Percentiles rank a stretch among this genome's conserved stretches.
These are phyloP conservation scores for Synanthedon andrenaeformis DNA, from an alignment of 2,888 invertebrate genomes.

Conservation along the genomic window DNA sequence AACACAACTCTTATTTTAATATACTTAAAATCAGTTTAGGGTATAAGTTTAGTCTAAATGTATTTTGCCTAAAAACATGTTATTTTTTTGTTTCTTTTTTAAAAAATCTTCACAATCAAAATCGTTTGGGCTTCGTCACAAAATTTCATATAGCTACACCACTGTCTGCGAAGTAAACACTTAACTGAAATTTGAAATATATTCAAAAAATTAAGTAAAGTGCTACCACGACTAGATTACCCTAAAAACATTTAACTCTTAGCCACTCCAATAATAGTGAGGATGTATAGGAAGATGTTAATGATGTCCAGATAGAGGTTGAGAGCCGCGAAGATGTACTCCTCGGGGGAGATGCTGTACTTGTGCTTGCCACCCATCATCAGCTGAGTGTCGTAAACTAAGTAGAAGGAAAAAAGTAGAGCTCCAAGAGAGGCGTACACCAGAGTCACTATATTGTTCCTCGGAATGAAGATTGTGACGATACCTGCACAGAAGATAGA, in stretches of 20 bases:
- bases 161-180: too few relatives aligned
- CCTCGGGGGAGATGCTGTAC: slow-evolving; percentile 90
- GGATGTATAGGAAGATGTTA: slow-evolving; percentile 90
- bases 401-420: slow-evolving; percentile 87
- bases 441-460: slow-evolving; percentile 72
- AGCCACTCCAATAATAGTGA: slow-evolving; percentile 76
- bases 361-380: slow-evolving; percentile 94
- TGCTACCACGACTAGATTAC: too few relatives aligned
- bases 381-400: slow-evolving; percentile 92
- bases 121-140: too few relatives aligned
- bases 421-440: slow-evolving; percentile 90
- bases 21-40: too few relatives aligned
- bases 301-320: slow-evolving; percentile 91
- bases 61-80: too few relatives aligned
- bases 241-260: slow-evolving; percentile 29
- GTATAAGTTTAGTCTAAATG: too few relatives aligned
- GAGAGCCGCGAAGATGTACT: slow-evolving; percentile 93
- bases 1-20: too few relatives aligned
- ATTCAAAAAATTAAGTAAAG: too few relatives aligned
- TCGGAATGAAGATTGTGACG: slow-evolving; percentile 77
- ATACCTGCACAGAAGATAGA: slow-evolving; percentile 39
- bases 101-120: too few relatives aligned
- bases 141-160: too few relatives aligned
- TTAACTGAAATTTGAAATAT: too few relatives aligned
- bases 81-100: too few relatives aligned